These are phyloP conservation scores for Enteromius anoplus DNA, from an alignment of 2,797 vertebrate species.

Conservation along the genomic window DNA sequence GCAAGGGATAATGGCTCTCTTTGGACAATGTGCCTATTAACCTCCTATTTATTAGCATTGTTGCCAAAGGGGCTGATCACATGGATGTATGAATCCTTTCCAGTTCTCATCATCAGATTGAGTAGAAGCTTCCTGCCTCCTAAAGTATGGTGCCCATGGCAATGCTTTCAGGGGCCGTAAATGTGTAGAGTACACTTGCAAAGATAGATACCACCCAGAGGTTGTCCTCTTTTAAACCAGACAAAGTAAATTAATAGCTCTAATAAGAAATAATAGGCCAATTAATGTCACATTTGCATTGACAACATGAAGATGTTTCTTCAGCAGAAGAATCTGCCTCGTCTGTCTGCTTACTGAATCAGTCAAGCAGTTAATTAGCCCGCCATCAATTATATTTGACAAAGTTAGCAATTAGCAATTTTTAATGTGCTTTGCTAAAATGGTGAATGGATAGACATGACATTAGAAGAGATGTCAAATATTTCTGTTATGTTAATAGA, in stretches of 20 bases:
- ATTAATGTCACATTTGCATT: slow-evolving; percentile 52
- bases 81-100: slow-evolving; percentile 19
- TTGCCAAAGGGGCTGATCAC: slow-evolving; percentile 49
- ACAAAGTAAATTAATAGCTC: slow-evolving; percentile 52
- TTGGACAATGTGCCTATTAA: slow-evolving; percentile 51
- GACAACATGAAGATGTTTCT: slow-evolving; percentile 28
- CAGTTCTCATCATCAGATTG: slow-evolving; percentile 22
- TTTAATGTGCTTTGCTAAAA: slow-evolving; percentile 24
- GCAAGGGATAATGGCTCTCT: slow-evolving; percentile 45
- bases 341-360: slow-evolving; percentile 42
- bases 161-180: slow-evolving; percentile 3
- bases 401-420: slow-evolving; percentile 19
- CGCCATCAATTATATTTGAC: slow-evolving; percentile 52
- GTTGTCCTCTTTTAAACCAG: slow-evolving; percentile 36
- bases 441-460: not conserved
- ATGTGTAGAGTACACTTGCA: slow-evolving; percentile 21
- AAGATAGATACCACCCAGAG: slow-evolving; percentile 27
- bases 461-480: not conserved
- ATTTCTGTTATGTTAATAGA: not conserved
- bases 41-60: slow-evolving; percentile 36
- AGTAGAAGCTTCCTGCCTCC: slow-evolving; percentile 34
- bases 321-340: slow-evolving; percentile 27
- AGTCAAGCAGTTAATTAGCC: slow-evolving; percentile 61
- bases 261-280: slow-evolving; percentile 58
- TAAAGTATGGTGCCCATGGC: not conserved